Percentiles rank a stretch among this genome's conserved stretches.
Conservation (phyloP, 1,140 invertebrate genomes). For the Drosophila sucinea region DNA sequence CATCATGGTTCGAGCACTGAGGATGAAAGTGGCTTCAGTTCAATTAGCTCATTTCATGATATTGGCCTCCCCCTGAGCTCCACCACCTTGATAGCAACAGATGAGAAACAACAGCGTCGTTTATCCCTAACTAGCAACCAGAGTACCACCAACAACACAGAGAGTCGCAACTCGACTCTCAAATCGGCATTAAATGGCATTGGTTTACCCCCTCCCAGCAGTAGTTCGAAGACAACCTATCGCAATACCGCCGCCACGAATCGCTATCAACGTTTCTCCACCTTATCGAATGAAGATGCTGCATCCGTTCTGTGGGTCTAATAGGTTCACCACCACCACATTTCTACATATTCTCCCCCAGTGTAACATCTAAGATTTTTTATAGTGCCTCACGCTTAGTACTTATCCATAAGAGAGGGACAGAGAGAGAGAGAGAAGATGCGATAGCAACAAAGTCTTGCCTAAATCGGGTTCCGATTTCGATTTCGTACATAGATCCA, state of each 20-base stretch:
- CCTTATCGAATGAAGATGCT: conserved; percentile 77
- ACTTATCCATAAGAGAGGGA: conserved; percentile 8
- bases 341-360: conserved; percentile 9
- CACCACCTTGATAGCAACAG: conserved; percentile 70
- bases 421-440: too few relatives aligned
- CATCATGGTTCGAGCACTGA: conserved; percentile 83
- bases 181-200: conserved; percentile 66
- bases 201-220: conserved; percentile 53
- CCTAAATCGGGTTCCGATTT: neutral
- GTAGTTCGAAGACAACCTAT: conserved; percentile 64
- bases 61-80: conserved; percentile 86
- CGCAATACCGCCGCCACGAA: conserved; percentile 60
- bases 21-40: conserved; percentile 92
- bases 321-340: neutral
- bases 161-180: conserved; percentile 75
- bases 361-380: conserved; percentile 83
- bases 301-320: conserved; percentile 78
- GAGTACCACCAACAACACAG: conserved; percentile 16
- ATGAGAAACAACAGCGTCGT: conserved; percentile 46
- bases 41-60: conserved; percentile 91
- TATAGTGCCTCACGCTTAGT: conserved; percentile 83
- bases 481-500: neutral
- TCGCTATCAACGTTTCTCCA: conserved; percentile 79
- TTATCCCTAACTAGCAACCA: conserved; percentile 38
- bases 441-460: neutral